Evolutionary conservation across 2,113 vertebrate species (phyloP).

Genomic region (Anoplopoma fimbria): DNA sequence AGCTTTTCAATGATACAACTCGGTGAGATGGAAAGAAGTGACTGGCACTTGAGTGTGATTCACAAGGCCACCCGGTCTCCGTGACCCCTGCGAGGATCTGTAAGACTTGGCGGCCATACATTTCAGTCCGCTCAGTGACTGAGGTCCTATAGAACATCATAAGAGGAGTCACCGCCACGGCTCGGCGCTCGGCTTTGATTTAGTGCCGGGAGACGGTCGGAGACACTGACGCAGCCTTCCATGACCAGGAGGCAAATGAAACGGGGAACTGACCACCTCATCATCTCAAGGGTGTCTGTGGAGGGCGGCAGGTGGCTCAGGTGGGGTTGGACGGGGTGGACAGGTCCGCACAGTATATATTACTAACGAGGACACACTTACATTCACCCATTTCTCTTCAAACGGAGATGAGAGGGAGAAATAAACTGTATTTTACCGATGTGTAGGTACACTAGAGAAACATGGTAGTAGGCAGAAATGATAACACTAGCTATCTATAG

Average conservation of each 20-base stretch:
- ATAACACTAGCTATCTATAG: too few relatives aligned
- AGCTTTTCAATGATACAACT: slow-evolving; percentile 64
- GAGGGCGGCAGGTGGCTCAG: background rate
- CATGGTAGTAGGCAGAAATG: too few relatives aligned
- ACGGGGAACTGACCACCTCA: slow-evolving; percentile 66
- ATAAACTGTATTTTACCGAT: background rate
- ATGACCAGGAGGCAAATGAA: slow-evolving; percentile 71
- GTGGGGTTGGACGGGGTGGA: background rate
- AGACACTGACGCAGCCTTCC: slow-evolving; percentile 60
- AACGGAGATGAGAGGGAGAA: background rate
- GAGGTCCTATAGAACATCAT: slow-evolving; percentile 61
- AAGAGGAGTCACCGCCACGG: slow-evolving; percentile 76
- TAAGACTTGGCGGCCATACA: slow-evolving; percentile 40
- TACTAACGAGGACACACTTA: slow-evolving; percentile 34
- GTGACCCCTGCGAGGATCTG: slow-evolving; percentile 44
- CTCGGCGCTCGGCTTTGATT: slow-evolving; percentile 69
- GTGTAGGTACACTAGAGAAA: too few relatives aligned
- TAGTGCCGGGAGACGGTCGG: slow-evolving; percentile 56
- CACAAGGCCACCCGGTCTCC: background rate
- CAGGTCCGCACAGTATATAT: background rate
- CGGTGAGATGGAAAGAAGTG: slow-evolving; percentile 40
- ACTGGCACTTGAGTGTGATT: slow-evolving; percentile 40
- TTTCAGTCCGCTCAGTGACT: slow-evolving; percentile 33
- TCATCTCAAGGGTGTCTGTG: slow-evolving; percentile 62
- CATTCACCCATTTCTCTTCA: slow-evolving; percentile 1